phyloP scores from a whole-genome alignment of 2,888 invertebrate genomes.

The Scaptomyza tumidula region DNA sequence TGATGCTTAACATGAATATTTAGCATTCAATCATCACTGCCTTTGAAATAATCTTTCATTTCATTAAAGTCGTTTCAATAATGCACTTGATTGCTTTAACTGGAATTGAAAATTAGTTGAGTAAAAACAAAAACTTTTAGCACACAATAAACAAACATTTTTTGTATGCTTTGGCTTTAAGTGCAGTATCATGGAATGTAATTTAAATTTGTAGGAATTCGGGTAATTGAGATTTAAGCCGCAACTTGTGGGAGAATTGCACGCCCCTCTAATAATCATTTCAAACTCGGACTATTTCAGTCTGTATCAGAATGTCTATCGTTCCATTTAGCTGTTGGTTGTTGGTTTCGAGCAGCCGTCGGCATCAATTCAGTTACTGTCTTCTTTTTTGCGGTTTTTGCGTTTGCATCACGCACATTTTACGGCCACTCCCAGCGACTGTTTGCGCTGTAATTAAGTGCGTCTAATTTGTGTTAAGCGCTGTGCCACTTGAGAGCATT shows the following conservation, averaged over 20 bases:
- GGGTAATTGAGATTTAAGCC: slow-evolving; percentile 78
- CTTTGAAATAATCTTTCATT: background rate
- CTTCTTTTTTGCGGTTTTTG: slow-evolving; percentile 34
- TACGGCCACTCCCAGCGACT: slow-evolving; percentile 59
- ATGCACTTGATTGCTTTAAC: slow-evolving; percentile 47
- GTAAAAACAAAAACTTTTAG: slow-evolving; percentile 27
- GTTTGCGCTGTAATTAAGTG: slow-evolving; percentile 79
- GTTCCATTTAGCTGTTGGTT: background rate
- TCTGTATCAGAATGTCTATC: slow-evolving; percentile 1
- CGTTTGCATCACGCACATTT: slow-evolving; percentile 58
- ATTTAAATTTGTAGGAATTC: slow-evolving; percentile 74
- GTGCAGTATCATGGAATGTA: slow-evolving; percentile 54
- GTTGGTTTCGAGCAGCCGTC: slow-evolving; percentile 8
- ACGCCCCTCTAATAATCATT: slow-evolving; percentile 9
- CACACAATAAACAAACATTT: background rate
- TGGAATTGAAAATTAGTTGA: slow-evolving; percentile 42
- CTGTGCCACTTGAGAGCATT: slow-evolving; percentile 70
- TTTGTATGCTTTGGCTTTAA: slow-evolving; percentile 13
- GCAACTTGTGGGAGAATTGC: slow-evolving; percentile 62
- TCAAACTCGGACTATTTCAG: slow-evolving; percentile 10
- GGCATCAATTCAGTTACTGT: slow-evolving; percentile 26
- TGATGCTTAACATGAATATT: too few relatives aligned
- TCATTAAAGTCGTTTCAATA: slow-evolving; percentile 7
- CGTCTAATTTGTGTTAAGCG: slow-evolving; percentile 80
- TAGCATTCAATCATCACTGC: background rate